Evolutionary conservation across 2,797 vertebrate genomes (phyloP), one percentile per base, ranked within the genome.

Genomic region (Danio kyathit): DNA sequence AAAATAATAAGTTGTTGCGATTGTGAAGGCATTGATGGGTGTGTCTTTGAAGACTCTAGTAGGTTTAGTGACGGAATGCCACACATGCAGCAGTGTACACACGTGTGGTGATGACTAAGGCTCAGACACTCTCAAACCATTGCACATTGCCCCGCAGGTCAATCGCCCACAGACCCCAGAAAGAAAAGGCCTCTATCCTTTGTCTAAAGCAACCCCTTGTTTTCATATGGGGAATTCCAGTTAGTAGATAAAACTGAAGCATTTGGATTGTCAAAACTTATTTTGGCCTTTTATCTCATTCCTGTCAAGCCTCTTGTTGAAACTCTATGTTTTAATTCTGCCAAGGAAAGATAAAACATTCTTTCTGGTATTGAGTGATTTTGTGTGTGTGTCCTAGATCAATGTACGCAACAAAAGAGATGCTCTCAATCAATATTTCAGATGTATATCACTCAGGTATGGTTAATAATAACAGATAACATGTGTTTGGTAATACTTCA

Each of bases 31-130:
- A 44, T 76, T 13, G 17, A 71, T 51, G 51, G 19, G n/a, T 72
- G 14, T 76, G 80, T 72, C 66, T 65, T 74, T 80, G 70, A 86
- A 61, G 69, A 71, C 60, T 85, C 63, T 86, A 80, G 80, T 75
- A 46, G 74, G n/a, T 77, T 81, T 83, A 75, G 57, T 57, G 80
- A 86, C 92, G 89, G 90, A 93, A 92, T 93, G 89, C 60, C 52
- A 87, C 88, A 83, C 87, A 91, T 88, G 76, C 87, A 16, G 44
- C 87, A 91, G 84, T 88, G 86, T 90, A 90, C 88, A 94, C 92
- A 91, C 86, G 86, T 67, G 83, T 83, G 85, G 81, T 81, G 86
- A 79, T 87, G 84, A 88, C 81, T 91, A 86, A 87, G 77, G 38
- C 82, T 86, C 88, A 87, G 73, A 86, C 86, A 82, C 80, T 79